These are phyloP conservation scores for Hemicordylus capensis DNA, from an alignment of 2,113 vertebrate species.

Conservation along the genomic window DNA sequence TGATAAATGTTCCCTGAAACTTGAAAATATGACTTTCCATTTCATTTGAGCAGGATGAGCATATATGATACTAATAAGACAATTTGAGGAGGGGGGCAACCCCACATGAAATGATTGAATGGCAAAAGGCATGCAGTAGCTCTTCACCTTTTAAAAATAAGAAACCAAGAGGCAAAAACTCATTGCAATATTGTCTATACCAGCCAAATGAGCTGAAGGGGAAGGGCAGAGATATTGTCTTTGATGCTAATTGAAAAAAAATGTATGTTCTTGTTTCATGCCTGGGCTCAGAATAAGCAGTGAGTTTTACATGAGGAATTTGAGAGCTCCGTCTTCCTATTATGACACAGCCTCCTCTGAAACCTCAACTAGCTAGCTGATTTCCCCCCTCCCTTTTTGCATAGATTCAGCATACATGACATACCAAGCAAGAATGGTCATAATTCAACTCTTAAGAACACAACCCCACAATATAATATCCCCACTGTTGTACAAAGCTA, in stretches of 20 bases:
- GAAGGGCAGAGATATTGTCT: constrained; percentile 42
- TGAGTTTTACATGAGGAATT: constrained; percentile 37
- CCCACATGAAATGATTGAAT: constrained; percentile 65
- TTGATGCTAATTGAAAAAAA: constrained; percentile 46
- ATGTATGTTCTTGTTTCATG: constrained; percentile 30
- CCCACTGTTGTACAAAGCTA: constrained; percentile 4
- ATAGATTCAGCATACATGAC: constrained; percentile 29
- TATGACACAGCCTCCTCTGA: constrained; percentile 30
- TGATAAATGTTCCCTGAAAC: neutral
- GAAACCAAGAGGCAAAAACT: constrained; percentile 58
- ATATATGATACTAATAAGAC: constrained; percentile 72
- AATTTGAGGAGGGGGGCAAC: constrained; percentile 68
- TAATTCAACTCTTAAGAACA: constrained; percentile 27
- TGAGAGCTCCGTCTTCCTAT: constrained; percentile 23
- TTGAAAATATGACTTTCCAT: constrained; percentile 12
- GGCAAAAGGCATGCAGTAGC: constrained; percentile 59
- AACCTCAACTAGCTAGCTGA: constrained; percentile 52
- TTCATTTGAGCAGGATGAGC: constrained; percentile 36
- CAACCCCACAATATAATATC: constrained; percentile 16
- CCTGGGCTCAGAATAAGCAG: constrained; percentile 37
- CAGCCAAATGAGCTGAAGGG: constrained; percentile 40
- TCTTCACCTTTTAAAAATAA: constrained; percentile 62
- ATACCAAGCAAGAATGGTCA: constrained; percentile 19
- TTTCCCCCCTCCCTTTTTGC: neutral
- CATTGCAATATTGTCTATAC: constrained; percentile 42